Conservation (phyloP, 2,113 vertebrate species). For the Struthidea cinerea region DNA sequence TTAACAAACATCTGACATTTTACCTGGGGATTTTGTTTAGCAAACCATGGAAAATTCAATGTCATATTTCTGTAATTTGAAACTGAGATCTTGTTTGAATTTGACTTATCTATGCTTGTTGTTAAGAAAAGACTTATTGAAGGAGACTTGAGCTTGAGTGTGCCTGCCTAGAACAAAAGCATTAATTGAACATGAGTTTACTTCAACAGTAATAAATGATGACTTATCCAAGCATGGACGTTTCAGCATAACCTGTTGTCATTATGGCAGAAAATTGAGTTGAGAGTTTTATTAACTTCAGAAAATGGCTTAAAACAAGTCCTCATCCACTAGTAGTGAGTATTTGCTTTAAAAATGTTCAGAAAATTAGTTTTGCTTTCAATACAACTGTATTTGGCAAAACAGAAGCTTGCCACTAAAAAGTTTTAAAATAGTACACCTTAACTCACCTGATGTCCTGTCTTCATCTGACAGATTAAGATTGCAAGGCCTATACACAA, state of each 20-base stretch:
- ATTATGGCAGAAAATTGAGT: background rate
- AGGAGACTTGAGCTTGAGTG: background rate
- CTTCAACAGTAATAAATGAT: background rate
- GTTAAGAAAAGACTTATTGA: background rate
- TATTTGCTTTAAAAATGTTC: background rate
- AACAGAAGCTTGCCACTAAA: background rate
- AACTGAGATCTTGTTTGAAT: background rate
- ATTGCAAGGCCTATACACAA: background rate
- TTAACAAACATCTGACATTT: background rate
- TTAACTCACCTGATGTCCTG: background rate
- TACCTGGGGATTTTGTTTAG: background rate
- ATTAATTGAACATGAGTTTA: background rate
- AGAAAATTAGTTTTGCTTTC: background rate
- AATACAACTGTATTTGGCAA: background rate
- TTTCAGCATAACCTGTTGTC: background rate
- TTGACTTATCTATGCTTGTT: background rate
- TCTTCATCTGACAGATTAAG: background rate
- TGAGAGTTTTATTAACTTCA: background rate
- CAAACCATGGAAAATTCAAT: background rate
- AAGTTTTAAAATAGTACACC: background rate
- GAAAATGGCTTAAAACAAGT: background rate
- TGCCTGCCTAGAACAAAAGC: background rate
- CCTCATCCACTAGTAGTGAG: background rate
- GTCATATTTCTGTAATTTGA: background rate
- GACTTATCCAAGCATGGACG: background rate